Conservation (phyloP, 2,113 vertebrate genomes). For the Stercorarius parasiticus region DNA sequence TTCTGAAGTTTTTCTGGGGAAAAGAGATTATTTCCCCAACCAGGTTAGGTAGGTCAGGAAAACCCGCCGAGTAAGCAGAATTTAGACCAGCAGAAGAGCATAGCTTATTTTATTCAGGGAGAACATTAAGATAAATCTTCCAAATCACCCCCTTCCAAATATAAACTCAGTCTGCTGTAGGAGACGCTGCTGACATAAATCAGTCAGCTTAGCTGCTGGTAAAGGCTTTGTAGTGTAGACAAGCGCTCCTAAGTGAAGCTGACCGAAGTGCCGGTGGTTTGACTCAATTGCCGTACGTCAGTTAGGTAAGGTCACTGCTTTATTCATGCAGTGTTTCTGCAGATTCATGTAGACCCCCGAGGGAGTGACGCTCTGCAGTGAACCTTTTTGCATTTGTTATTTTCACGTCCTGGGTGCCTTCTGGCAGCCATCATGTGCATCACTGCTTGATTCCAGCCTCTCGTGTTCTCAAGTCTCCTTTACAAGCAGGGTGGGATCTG, state of each 20-base stretch:
- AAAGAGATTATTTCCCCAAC: constrained; percentile 5
- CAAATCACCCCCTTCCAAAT: neutral
- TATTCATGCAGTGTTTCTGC: neutral
- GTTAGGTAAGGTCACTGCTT: neutral
- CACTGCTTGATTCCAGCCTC: neutral
- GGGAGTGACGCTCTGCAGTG: neutral
- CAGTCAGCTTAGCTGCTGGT: neutral
- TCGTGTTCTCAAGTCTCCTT: neutral
- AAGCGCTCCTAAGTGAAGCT: neutral
- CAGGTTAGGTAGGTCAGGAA: neutral
- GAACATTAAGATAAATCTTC: constrained; percentile 39
- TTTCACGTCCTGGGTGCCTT: neutral
- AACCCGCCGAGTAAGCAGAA: neutral
- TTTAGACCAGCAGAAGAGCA: neutral
- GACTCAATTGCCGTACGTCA: neutral
- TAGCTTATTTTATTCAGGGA: neutral
- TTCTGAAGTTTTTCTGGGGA: neutral
- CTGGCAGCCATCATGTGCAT: neutral
- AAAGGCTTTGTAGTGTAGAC: neutral
- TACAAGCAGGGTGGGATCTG: constrained; percentile 3
- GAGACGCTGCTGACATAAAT: neutral
- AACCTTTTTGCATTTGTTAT: neutral
- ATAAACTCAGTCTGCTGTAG: neutral
- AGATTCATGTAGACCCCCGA: neutral
- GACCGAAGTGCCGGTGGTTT: neutral